Conservation (phyloP, 2,113 vertebrate species). For the Actenoides lindsayi region DNA sequence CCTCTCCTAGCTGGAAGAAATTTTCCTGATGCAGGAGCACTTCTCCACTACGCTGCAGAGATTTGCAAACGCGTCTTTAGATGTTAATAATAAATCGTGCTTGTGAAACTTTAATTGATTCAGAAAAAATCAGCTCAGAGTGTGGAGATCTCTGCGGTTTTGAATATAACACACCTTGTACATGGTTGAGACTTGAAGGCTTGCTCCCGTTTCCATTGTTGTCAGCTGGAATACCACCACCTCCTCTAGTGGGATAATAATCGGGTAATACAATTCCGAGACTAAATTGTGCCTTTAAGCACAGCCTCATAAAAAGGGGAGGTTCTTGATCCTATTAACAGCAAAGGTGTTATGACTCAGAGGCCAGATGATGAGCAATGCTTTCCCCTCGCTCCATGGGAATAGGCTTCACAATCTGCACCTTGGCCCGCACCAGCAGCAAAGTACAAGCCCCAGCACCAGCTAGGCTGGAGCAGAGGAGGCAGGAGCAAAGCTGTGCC, state of each 20-base stretch:
- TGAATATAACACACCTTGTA: background rate
- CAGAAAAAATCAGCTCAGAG: background rate
- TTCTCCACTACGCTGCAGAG: background rate
- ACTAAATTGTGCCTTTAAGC: conserved; percentile 40
- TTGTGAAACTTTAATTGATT: conserved; percentile 35
- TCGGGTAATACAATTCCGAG: background rate
- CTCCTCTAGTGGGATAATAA: conserved; percentile 8
- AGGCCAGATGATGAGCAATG: conserved; percentile 16
- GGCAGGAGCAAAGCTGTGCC: background rate
- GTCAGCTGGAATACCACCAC: conserved; percentile 25
- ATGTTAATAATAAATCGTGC: background rate
- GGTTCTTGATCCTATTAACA: background rate
- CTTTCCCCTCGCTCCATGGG: background rate
- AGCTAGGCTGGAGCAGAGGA: background rate
- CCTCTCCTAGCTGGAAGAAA: background rate
- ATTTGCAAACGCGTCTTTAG: background rate
- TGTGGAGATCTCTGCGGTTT: background rate
- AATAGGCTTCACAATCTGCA: background rate
- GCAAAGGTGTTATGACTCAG: conserved; percentile 19
- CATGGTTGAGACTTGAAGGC: background rate
- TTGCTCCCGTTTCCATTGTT: background rate
- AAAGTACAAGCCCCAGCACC: background rate
- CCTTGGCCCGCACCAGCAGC: background rate
- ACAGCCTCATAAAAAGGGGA: conserved; percentile 27
- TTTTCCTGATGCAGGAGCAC: background rate